These are phyloP conservation scores for Sturnus vulgaris DNA, from an alignment of 2,113 vertebrate genomes.

Conservation along the genomic window DNA sequence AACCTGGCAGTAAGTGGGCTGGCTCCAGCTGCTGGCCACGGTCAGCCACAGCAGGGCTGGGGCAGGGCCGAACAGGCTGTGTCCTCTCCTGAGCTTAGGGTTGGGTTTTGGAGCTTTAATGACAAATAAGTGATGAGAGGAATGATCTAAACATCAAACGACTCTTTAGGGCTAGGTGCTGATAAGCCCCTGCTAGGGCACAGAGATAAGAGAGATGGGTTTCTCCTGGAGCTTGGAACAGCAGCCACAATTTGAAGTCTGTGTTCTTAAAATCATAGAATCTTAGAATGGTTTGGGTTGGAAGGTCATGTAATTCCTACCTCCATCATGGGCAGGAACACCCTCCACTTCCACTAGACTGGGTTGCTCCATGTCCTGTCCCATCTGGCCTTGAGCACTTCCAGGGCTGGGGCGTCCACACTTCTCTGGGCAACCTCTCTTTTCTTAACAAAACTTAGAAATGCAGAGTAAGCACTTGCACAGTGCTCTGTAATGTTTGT, in stretches of 20 bases:
- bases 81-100: rapidly evolving
- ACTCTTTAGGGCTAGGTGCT: background rate
- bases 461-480: background rate
- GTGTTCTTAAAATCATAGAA: background rate
- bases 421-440: background rate
- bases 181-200: background rate
- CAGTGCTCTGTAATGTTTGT: background rate
- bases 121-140: background rate
- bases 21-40: background rate
- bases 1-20: slow-evolving; percentile 51
- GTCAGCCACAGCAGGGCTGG: rapidly evolving
- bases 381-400: background rate
- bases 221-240: background rate
- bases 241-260: background rate
- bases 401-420: background rate
- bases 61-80: background rate
- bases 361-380: background rate
- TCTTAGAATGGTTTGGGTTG: background rate
- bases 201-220: rapidly evolving
- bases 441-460: background rate
- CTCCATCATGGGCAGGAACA: background rate
- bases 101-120: background rate
- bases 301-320: background rate
- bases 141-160: background rate
- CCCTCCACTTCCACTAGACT: background rate